Percentiles rank a stretch among this genome's conserved stretches.
Evolutionary conservation across 2,888 invertebrate genomes (phyloP).

Genomic region (Acronicta psi): DNA sequence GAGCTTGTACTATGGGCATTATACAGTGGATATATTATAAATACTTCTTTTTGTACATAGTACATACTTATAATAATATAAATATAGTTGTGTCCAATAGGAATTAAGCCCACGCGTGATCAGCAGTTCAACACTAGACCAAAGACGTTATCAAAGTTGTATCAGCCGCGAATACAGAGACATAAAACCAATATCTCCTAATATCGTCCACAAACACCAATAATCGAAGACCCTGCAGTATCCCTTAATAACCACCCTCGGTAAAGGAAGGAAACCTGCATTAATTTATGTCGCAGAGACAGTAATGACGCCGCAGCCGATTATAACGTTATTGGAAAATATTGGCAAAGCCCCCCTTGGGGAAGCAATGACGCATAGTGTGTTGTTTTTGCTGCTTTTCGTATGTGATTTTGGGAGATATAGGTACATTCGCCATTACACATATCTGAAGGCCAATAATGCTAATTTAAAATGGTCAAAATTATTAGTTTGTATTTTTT

Average conservation of each 20-base stretch:
- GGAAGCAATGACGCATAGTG: conserved; percentile 30
- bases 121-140: too few species aligned
- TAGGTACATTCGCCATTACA: too few species aligned
- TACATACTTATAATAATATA: too few species aligned
- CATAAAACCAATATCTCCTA: not conserved
- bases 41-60: too few species aligned
- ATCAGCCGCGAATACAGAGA: not conserved
- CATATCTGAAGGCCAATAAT: too few species aligned
- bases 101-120: too few species aligned
- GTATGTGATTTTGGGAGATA: conserved; percentile 7
- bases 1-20: too few species aligned
- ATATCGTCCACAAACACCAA: conserved; percentile 17
- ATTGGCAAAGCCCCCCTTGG: conserved; percentile 71
- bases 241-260: conserved; percentile 47
- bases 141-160: too few species aligned
- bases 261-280: conserved; percentile 70
- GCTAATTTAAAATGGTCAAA: too few species aligned
- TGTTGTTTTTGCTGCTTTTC: conserved; percentile 11
- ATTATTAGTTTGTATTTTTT: too few species aligned
- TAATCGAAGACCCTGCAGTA: conserved; percentile 55
- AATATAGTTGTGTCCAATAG: too few species aligned
- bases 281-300: conserved; percentile 86
- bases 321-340: conserved; percentile 86
- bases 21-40: too few species aligned
- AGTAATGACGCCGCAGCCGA: conserved; percentile 83